phyloP scores from a whole-genome alignment of 2,888 invertebrate species.

The Amphipoea oculea region DNA sequence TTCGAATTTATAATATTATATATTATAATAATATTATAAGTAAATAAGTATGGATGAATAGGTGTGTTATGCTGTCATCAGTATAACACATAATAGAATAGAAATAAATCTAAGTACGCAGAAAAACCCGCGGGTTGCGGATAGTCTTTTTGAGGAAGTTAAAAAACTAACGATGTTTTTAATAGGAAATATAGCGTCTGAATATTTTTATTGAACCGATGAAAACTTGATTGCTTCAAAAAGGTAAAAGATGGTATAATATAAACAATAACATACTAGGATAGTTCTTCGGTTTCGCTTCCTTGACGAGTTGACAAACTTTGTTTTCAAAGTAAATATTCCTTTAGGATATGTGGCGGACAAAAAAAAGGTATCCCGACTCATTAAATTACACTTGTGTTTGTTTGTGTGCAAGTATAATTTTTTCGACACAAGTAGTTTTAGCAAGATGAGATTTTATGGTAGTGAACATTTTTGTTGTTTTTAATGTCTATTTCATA shows the following conservation, averaged over 20 bases:
- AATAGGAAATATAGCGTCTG: conserved; percentile 28
- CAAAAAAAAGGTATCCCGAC: conserved; percentile 29
- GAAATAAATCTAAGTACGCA: background rate
- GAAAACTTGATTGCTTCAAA: conserved; percentile 54
- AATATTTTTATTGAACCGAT: conserved; percentile 48
- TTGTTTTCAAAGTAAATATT: conserved; percentile 50
- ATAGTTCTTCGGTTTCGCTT: conserved; percentile 45
- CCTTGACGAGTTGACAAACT: conserved; percentile 53
- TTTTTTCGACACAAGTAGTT: background rate
- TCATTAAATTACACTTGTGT: conserved; percentile 27
- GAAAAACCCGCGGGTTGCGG: background rate
- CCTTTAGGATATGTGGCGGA: conserved; percentile 3
- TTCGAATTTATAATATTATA: too few species aligned
- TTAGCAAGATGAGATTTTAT: background rate
- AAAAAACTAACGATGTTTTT: conserved; percentile 28
- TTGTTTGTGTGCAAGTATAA: background rate
- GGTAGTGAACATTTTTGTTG: background rate
- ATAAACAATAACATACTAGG: conserved; percentile 50
- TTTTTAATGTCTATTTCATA: background rate
- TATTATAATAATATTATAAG: too few species aligned
- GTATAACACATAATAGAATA: background rate
- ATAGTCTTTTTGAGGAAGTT: conserved; percentile 22
- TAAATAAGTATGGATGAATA: background rate
- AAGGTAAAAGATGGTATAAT: conserved; percentile 25
- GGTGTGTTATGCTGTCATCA: background rate